Percentiles rank a stretch among this genome's conserved stretches.
Conservation (phyloP, 2,797 vertebrate species). For the Apodemus agrarius region DNA sequence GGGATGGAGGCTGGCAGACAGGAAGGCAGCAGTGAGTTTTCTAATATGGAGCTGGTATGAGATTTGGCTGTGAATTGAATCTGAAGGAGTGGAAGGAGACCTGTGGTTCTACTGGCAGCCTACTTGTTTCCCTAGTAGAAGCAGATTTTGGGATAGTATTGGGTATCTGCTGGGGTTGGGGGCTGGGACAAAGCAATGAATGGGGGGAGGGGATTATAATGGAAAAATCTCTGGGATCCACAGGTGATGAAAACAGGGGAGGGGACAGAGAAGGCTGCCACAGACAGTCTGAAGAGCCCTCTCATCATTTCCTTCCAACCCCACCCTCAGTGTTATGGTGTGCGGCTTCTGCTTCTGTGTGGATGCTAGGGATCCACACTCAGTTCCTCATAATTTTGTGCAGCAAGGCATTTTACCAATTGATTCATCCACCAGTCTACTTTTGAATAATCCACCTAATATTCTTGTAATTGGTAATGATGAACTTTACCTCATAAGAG, state of each 20-base stretch:
- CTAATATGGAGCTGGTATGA: neutral
- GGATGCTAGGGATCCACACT: neutral
- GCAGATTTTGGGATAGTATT: neutral
- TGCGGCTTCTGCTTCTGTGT: neutral
- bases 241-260: too few species aligned
- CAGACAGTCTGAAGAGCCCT: neutral
- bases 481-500: neutral
- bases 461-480: neutral
- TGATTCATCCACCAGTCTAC: neutral
- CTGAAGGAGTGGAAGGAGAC: neutral
- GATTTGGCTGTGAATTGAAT: neutral
- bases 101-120: neutral
- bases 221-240: neutral
- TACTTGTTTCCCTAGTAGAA: neutral
- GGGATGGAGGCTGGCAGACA: neutral
- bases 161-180: too few species aligned
- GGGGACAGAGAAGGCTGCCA: neutral
- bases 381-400: neutral
- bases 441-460: neutral
- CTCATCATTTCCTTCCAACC: neutral
- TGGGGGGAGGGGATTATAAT: too few species aligned
- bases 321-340: neutral
- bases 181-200: neutral
- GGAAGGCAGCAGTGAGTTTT: neutral
- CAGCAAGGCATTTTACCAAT: neutral